Conservation (phyloP, 2,888 invertebrate genomes). For the Agonopterix heracliana region DNA sequence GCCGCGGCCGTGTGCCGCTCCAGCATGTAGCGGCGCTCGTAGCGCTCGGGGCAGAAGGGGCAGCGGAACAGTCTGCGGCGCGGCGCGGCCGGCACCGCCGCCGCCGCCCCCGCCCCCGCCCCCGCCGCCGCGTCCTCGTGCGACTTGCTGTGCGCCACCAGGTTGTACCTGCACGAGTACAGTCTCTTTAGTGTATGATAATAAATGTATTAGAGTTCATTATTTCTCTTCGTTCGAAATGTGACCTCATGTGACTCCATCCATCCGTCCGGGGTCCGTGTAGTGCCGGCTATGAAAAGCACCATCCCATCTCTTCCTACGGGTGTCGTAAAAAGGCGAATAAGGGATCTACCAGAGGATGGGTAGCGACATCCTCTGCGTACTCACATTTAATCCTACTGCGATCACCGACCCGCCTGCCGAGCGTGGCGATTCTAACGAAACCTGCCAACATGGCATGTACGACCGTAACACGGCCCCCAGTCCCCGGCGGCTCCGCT, state of each 20-base stretch:
- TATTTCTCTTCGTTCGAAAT: neutral
- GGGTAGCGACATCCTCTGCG: too few relatives aligned
- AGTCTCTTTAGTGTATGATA: neutral
- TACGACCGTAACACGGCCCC: too few relatives aligned
- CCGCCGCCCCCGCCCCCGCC: constrained; percentile 2
- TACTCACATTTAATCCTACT: neutral
- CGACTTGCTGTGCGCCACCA: constrained; percentile 62
- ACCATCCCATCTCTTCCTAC: too few relatives aligned
- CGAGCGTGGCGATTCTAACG: too few relatives aligned
- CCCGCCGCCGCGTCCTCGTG: constrained; percentile 33
- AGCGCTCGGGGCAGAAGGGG: constrained; percentile 60
- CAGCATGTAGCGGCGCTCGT: constrained; percentile 64
- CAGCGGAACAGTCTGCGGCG: constrained; percentile 60
- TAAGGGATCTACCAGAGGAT: neutral
- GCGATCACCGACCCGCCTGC: neutral
- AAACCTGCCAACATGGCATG: neutral
- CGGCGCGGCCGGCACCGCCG: constrained; percentile 16
- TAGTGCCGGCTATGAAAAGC: too few relatives aligned
- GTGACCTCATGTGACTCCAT: neutral
- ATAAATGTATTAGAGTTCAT: neutral
- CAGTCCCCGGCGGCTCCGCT: too few relatives aligned
- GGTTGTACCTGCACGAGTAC: constrained; percentile 42
- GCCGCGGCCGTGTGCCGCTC: constrained; percentile 30
- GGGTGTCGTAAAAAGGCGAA: too few relatives aligned
- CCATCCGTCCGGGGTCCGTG: neutral